A percentile compares a stretch with the other conserved stretches of the same genome.
Conservation (phyloP, 2,888 invertebrate species). For the Meghimatium bilineatum region DNA sequence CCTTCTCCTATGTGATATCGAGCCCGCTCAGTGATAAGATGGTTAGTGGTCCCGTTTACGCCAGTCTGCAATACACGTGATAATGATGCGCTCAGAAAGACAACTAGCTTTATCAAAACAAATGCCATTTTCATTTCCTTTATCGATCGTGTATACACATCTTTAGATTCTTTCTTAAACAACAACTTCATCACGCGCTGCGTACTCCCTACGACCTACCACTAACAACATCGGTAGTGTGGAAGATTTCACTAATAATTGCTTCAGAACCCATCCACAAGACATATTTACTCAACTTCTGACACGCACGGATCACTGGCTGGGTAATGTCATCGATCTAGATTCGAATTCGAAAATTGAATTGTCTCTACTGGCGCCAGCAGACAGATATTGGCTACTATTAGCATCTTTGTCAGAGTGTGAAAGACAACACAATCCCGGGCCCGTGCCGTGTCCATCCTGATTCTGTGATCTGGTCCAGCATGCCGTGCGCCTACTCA, state of each 20-base stretch:
- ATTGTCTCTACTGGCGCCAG: constrained; percentile 25
- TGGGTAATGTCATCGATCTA: constrained; percentile 1
- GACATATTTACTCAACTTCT: neutral
- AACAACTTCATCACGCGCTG: neutral
- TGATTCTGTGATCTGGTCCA: neutral
- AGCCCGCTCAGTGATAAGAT: too few species aligned
- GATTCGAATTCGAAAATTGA: constrained; percentile 21
- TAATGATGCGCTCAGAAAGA: too few species aligned
- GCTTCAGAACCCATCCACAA: neutral
- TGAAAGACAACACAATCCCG: constrained; percentile 31
- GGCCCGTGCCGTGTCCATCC: neutral
- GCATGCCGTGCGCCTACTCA: neutral
- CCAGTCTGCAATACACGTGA: too few species aligned
- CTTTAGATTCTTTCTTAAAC: too few species aligned
- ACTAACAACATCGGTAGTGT: neutral
- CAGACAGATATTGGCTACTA: constrained; percentile 39
- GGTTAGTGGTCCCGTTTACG: too few species aligned
- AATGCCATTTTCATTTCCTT: too few species aligned
- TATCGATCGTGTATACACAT: too few species aligned
- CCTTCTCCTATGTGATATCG: too few species aligned
- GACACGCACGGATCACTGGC: neutral
- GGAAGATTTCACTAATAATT: neutral
- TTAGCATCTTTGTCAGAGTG: constrained; percentile 33
- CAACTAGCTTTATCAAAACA: too few species aligned
- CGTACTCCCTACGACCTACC: neutral